Percentiles rank a stretch among this genome's conserved stretches.
Evolutionary conservation across 2,113 vertebrate species (phyloP).

Genomic region (Speoplatyrhinus poulsoni): DNA sequence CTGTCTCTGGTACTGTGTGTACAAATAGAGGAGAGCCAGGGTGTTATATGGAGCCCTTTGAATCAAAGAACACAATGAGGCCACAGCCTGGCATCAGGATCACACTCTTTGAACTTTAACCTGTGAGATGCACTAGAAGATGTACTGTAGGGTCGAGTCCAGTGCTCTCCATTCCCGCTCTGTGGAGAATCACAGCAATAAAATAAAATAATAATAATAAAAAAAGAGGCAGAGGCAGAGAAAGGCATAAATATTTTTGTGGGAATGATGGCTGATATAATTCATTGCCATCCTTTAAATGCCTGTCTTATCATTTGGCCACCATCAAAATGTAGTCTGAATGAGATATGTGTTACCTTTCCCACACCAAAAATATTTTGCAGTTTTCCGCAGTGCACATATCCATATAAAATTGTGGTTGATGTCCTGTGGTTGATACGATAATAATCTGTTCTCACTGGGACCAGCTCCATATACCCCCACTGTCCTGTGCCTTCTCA

Average conservation of each 20-base stretch:
- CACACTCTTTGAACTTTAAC: neutral
- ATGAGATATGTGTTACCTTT: constrained; percentile 54
- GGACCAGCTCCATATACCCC: constrained; percentile 55
- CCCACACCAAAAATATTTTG: constrained; percentile 61
- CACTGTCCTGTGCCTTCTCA: constrained; percentile 43
- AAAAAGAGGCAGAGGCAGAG: too few species aligned
- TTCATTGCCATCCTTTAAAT: constrained; percentile 22
- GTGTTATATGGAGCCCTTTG: constrained; percentile 49
- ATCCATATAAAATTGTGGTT: constrained; percentile 71
- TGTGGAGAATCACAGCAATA: neutral
- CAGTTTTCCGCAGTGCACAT: constrained; percentile 70
- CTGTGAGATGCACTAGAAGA: neutral
- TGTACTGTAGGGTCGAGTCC: neutral
- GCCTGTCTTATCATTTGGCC: constrained; percentile 67
- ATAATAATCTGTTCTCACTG: constrained; percentile 73
- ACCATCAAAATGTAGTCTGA: constrained; percentile 27
- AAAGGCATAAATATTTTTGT: constrained; percentile 20
- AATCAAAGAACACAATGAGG: constrained; percentile 39
- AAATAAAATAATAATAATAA: too few species aligned
- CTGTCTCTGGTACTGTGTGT: constrained; percentile 6
- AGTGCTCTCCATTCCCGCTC: neutral
- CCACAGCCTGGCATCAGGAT: constrained; percentile 6
- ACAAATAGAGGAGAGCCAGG: constrained; percentile 24
- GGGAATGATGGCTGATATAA: constrained; percentile 10
- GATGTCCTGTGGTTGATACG: constrained; percentile 60